These are phyloP conservation scores for Eptatretus burgeri DNA, from an alignment of 2,113 vertebrate genomes.

Conservation along the genomic window DNA sequence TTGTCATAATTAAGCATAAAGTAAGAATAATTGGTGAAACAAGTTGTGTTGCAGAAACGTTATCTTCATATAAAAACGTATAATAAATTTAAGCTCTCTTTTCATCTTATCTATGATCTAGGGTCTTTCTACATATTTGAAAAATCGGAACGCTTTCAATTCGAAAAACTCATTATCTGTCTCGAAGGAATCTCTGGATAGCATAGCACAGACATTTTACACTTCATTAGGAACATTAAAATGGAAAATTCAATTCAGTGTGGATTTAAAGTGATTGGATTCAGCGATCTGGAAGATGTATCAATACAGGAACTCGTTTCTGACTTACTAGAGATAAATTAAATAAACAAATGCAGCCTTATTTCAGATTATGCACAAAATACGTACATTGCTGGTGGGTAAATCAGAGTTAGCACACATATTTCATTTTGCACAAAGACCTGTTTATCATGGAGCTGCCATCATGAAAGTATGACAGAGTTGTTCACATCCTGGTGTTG, in stretches of 20 bases:
- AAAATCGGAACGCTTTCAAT: conserved; percentile 2
- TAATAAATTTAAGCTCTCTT: no score
- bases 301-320: conserved; percentile 3
- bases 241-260: conserved; percentile 2
- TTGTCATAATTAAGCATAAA: no score
- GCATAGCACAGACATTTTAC: conserved; percentile 4
- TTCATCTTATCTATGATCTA: no score
- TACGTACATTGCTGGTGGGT: no score
- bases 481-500: no score
- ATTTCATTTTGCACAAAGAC: no score
- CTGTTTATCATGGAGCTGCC: no score
- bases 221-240: conserved; percentile 4
- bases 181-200: not conserved
- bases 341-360: conserved; percentile 2
- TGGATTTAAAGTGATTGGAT: conserved; percentile 6
- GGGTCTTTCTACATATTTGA: not conserved
- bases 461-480: no score
- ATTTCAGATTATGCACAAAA: not conserved
- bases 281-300: conserved; percentile 6
- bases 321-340: conserved; percentile 1
- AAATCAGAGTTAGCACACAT: no score
- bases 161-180: conserved; percentile 5
- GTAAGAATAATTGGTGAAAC: no score
- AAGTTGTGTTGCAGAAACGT: no score
- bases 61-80: no score